Conservation (phyloP, 2,888 invertebrate genomes). For the Creontiades dilutus region DNA sequence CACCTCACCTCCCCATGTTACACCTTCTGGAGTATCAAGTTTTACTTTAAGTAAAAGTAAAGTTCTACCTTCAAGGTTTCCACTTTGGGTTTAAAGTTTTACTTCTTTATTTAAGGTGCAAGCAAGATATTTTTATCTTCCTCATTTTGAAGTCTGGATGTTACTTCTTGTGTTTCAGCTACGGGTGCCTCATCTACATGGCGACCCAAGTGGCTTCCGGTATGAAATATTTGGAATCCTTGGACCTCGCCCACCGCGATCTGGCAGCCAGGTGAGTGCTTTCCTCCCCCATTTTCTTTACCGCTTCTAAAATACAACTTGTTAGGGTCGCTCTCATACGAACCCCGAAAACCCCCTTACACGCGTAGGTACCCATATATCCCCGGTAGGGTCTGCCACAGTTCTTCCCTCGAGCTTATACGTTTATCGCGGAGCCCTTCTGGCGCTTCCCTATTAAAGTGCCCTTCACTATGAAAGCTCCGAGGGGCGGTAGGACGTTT, state of each 20-base stretch:
- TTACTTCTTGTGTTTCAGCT: slow-evolving; percentile 81
- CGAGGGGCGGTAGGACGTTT: slow-evolving; percentile 15
- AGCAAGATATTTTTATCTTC: too few relatives aligned
- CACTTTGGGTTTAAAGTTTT: too few relatives aligned
- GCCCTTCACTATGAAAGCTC: not conserved
- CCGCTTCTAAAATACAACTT: slow-evolving; percentile 44
- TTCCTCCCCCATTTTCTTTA: not conserved
- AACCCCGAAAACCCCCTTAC: not conserved
- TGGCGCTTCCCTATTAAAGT: slow-evolving; percentile 20
- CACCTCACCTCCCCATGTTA: too few relatives aligned
- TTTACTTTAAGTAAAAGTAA: too few relatives aligned
- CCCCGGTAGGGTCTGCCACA: not conserved
- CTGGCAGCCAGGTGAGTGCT: slow-evolving; percentile 87
- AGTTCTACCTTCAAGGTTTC: too few relatives aligned
- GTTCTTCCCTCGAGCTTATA: slow-evolving; percentile 15
- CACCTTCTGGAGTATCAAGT: too few relatives aligned
- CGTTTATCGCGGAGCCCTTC: slow-evolving; percentile 55
- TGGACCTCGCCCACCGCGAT: slow-evolving; percentile 94
- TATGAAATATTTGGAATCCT: slow-evolving; percentile 94
- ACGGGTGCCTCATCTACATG: slow-evolving; percentile 90
- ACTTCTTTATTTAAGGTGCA: too few relatives aligned
- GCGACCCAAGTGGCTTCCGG: slow-evolving; percentile 94
- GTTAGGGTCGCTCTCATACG: not conserved
- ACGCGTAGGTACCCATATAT: not conserved
- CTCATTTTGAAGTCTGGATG: not conserved